Evolutionary conservation across 2,888 invertebrate species (phyloP).

Genomic region (Empis livida): DNA sequence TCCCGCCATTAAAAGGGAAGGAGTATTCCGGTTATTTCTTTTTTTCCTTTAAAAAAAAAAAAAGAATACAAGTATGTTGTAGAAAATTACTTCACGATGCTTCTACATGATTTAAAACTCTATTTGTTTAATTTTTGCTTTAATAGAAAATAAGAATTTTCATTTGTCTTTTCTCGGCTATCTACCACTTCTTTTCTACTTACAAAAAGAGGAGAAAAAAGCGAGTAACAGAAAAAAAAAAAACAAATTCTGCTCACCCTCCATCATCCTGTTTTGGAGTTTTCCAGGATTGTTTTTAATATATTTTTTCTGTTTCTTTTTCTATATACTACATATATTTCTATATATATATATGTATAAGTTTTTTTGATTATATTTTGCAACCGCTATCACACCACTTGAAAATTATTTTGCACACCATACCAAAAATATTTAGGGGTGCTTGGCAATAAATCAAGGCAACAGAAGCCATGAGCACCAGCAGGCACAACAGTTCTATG

Average conservation of each 20-base stretch:
- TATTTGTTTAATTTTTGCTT: no score
- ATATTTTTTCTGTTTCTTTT: conserved; percentile 3
- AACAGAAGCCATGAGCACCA: conserved; percentile 13
- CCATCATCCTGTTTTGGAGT: neutral
- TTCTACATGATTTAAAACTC: no score
- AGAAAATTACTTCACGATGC: no score
- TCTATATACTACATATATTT: conserved; percentile 6
- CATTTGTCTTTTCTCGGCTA: neutral
- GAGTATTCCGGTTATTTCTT: no score
- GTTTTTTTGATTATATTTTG: neutral
- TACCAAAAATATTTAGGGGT: conserved; percentile 14
- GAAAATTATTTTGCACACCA: conserved; percentile 20
- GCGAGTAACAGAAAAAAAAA: neutral
- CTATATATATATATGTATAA: no score
- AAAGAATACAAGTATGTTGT: no score
- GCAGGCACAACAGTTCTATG: conserved; percentile 3
- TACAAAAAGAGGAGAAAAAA: neutral
- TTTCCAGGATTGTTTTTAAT: no score
- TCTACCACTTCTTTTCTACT: neutral
- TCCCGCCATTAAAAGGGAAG: no score
- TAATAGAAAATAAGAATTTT: neutral
- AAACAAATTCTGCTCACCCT: neutral
- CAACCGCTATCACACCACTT: conserved; percentile 19
- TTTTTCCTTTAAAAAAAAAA: no score
- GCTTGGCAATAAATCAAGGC: conserved; percentile 18